Base-by-base conservation (phyloP, 2,888 invertebrate genomes). In the Chamaedrilus cognettii region DNA sequence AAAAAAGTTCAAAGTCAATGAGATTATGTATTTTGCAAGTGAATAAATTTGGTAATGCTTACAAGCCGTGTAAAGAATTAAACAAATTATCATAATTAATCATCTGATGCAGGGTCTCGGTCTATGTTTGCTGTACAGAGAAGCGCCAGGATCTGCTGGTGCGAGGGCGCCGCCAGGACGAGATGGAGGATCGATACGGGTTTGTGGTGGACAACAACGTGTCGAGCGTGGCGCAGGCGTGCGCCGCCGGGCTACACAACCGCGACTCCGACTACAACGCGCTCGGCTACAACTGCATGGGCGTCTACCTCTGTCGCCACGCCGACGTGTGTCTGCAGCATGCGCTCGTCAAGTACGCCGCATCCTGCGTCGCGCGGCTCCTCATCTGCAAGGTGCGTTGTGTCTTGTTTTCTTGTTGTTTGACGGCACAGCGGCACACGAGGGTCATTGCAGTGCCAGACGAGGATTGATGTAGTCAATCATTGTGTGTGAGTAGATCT, bases 241-340 rank as follows among this genome's bases (percentile, higher is more conserved):
- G 55, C 26, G 34, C 63, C 23, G 55, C 50, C 11, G 73, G 74
- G 11, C 55, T 74, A 19, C 66, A 60, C 50, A 56, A 64, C 4
- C 62, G 60, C 35, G 73, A 74, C 60, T 70, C 70, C 3, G 73
- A 69, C 32, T 74, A 74, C 67, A 73, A 74, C 61, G 67, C 74
- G 26, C 66, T 74, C 28, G 74, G 74, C 28, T 74, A 73, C 68
- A 69, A 68, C 65, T 49, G 69, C 31, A 67, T 73, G 70, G 74
- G 74, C 1, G 67, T 72, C 7, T 74, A 74, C 62, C 49, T 74
- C 34, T 74, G 74, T 63, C 64, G 66, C 28, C 69, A 70, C 52
- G 64, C 69, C 1, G 74, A 74, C 50, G 67, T 74, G 15, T 72
- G 74, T 58, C 66, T 74, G 15, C 70, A 72, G 63, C 74, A 74